Evolutionary conservation across 2,888 invertebrate genomes (phyloP), one percentile per base, ranked within the genome.

Genomic region (Callinectes sapidus): DNA sequence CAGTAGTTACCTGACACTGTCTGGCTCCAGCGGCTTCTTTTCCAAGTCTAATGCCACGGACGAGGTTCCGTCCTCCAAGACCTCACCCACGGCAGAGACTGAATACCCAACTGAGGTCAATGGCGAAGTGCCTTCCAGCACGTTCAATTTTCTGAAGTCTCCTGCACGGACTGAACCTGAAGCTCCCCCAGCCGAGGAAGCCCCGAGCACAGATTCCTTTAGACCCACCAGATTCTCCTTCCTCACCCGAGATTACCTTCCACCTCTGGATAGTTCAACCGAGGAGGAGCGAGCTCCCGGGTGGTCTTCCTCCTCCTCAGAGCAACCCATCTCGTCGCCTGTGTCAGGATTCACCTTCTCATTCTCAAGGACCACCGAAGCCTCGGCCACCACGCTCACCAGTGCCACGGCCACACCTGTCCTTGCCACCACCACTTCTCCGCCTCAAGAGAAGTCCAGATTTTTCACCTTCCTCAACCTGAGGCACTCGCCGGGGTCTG

Each of bases 11-110:
- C 91, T 93, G 32, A 94, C 94, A 8, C 91, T 94, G 55, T 94
- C 94, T 87, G 94, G 94, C 77, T 94, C 94, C 16, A 94, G 94
- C 88, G 94, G 94, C 55, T 94, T 92, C 90, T 94, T 94, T 77
- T 94, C 94, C 39, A 94, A 94, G 89, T 93, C 94, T 32, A 93
- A 90, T 61, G 94, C 94, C 54, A 93, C 93, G 14, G 94, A 94
- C 54, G 93, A 92, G 55, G 93, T 93, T 35, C 94, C 94, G 87
- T 94, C 94, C 91, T 92, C 93, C 55, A 94, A 94, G 93, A 93
- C 93, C 92, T 94, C 94, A n/a, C 94, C 94, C 28, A 89, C 94
- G n/a, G 91, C 91, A 42, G 94, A 94, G 54, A 87, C 94, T 18
- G 94, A 94, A 23, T 89, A 93, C 48, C 90, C 92, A 42, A 71